Evolutionary conservation across 2,113 vertebrate genomes (phyloP).

Genomic region (Vulpes vulpes): DNA sequence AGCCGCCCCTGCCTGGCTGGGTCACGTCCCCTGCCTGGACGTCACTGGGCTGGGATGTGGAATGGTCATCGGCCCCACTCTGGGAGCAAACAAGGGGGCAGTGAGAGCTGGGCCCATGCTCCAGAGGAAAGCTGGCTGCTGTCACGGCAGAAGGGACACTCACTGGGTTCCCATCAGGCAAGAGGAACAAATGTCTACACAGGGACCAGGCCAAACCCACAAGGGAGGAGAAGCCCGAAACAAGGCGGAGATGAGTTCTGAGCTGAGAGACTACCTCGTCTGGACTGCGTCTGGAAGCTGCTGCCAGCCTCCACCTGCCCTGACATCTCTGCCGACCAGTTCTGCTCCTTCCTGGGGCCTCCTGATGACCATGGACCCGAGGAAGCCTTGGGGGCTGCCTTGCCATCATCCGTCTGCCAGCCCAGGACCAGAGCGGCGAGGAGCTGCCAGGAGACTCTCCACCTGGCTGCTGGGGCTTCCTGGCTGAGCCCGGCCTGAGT

Average conservation of each 20-base stretch:
- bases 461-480: background rate
- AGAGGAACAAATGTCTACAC: background rate
- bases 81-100: background rate
- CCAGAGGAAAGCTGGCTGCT: background rate
- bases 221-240: background rate
- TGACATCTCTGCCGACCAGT: rapidly evolving
- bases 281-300: background rate
- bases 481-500: background rate
- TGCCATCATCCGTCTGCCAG: background rate
- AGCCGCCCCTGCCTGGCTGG: background rate
- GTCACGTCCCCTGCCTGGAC: background rate
- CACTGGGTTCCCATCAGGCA: background rate
- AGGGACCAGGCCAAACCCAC: too few species aligned
- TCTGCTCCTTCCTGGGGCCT: background rate
- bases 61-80: background rate
- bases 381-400: background rate
- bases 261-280: background rate
- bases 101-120: too few species aligned
- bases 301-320: background rate
- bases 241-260: rapidly evolving
- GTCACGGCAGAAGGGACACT: background rate
- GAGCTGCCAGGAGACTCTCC: background rate
- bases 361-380: background rate
- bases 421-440: background rate
- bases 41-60: background rate